These are phyloP conservation scores for Heteronetta atricapilla DNA, from an alignment of 2,113 vertebrate genomes.

Conservation along the genomic window DNA sequence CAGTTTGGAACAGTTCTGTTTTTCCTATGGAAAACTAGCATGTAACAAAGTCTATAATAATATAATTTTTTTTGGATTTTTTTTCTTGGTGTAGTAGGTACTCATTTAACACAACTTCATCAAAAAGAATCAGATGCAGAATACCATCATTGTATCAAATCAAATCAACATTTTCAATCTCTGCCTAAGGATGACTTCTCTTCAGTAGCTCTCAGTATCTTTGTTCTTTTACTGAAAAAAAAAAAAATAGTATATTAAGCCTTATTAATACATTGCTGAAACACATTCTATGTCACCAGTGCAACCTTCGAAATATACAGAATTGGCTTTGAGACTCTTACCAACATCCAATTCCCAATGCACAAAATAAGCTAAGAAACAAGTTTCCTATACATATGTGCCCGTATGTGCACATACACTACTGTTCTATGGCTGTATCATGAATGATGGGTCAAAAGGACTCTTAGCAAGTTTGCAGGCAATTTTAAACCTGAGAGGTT, in stretches of 20 bases:
- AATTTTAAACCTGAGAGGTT: no score
- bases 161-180: not conserved
- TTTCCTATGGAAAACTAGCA: not conserved
- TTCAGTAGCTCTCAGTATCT: not conserved
- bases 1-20: not conserved
- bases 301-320: not conserved
- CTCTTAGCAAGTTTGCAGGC: no score
- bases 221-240: not conserved
- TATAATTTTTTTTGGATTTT: not conserved
- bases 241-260: not conserved
- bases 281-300: not conserved
- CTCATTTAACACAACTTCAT: not conserved
- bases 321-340: not conserved
- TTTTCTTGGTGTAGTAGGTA: not conserved
- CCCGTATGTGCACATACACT: accelerated
- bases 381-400: not conserved
- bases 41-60: not conserved
- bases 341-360: not conserved
- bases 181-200: not conserved
- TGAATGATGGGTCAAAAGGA: no score
- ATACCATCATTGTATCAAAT: not conserved
- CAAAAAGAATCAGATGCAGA: not conserved
- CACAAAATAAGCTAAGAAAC: not conserved
- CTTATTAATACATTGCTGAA: not conserved
- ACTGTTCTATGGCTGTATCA: no score